These are phyloP conservation scores for Magallana gigas DNA, from an alignment of 1,140 invertebrate genomes.

Conservation along the genomic window DNA sequence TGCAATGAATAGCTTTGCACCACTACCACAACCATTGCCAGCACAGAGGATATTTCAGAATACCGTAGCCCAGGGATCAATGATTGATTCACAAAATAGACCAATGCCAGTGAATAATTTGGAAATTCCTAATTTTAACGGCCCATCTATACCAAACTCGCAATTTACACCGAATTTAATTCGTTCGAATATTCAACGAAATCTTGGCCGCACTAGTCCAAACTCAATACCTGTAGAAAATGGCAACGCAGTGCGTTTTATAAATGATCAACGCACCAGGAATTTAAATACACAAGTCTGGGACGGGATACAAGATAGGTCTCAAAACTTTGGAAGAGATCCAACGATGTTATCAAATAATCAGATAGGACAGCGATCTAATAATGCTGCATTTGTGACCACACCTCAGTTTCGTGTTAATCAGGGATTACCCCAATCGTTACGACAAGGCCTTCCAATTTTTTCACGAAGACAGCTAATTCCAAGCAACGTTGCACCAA, in stretches of 20 bases:
- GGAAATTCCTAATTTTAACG: neutral
- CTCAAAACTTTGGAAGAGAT: neutral
- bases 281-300: conserved; percentile 5
- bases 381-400: neutral
- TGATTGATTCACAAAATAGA: neutral
- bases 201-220: neutral
- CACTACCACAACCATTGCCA: neutral
- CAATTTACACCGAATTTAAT: neutral
- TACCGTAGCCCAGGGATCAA: neutral
- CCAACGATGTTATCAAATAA: neutral
- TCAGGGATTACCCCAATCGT: neutral
- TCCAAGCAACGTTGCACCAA: neutral
- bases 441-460: neutral
- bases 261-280: neutral
- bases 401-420: neutral
- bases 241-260: neutral
- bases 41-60: neutral
- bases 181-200: neutral
- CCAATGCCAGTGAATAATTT: neutral
- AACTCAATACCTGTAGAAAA: neutral
- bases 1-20: neutral
- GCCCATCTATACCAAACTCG: neutral
- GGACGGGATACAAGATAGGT: neutral
- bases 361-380: neutral
- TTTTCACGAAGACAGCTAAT: neutral